Evolutionary conservation across 2,888 invertebrate species (phyloP), one percentile per base, ranked within the genome.

Genomic region (Celastrina argiolus): DNA sequence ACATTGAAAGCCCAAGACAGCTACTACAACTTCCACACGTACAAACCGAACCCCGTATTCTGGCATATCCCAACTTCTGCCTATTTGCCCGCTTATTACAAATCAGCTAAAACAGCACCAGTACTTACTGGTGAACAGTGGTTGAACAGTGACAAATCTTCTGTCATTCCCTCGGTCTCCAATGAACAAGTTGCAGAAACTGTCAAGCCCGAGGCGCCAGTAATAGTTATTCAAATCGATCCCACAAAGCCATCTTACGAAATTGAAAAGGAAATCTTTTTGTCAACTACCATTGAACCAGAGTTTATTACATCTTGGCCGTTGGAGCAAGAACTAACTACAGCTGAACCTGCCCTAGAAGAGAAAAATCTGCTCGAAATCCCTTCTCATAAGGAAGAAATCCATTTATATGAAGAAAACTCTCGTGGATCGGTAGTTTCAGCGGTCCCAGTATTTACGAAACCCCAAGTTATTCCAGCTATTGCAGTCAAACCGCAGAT

Each of bases 51-150:
- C 12, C 58, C 61, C 10, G 18, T 22, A 39, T 61, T 36, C 61
- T 36, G 36, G 61, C 41, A 58, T 28, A 65, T 58, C 26, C 56
- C 41, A 10, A 58, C 39, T 0, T 56, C 56, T 41, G 58, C 28
- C 41, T 42, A 56, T 41, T 65, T 58, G 28, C 58, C 58, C 8
- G 41, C 65, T 39, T 58, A 65, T 26, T 65, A 65, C 18, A 58
- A 65, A 12, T 39, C 39, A 16, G 36, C 41, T 18, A 59, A 39
- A 28, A 39, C 16, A 28, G 39, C 65, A 5, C 65, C 61, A 5
- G 61, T 61, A 39, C 14, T 61, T 12, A 61, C 61, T 36, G 39
- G 36, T n/a, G 10, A 34, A 34, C 18, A 36, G 16, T 12, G 12
- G 2, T 10, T 10, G 5, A 18, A 59, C 12, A 59, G 16, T 22